Evolutionary conservation across 2,797 vertebrate species (phyloP).

Genomic region (Ptychadena robeensis): DNA sequence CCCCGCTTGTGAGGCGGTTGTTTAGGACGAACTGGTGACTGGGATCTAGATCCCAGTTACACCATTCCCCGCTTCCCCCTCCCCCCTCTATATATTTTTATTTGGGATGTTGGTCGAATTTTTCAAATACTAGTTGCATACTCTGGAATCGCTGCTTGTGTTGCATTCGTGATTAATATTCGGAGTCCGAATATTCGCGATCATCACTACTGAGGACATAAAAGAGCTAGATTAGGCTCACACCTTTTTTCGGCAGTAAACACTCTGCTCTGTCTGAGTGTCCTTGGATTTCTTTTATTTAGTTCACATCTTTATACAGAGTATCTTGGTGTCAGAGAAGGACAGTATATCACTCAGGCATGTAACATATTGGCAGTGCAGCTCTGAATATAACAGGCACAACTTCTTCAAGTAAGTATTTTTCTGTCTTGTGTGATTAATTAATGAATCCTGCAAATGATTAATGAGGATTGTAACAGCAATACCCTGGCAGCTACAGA

Average conservation of each 20-base stretch:
- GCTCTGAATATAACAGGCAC: conserved; percentile 59
- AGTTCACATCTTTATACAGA: background rate
- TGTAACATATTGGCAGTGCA: background rate
- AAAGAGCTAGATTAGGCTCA: background rate
- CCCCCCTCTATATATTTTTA: no score
- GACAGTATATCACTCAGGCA: conserved; percentile 3
- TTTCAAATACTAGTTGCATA: no score
- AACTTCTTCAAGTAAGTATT: conserved; percentile 65
- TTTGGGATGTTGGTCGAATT: no score
- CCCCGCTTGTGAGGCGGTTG: no score
- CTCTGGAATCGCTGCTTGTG: no score
- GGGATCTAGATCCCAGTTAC: no score
- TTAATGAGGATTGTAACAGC: conserved; percentile 77
- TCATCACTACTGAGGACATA: no score
- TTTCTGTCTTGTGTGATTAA: conserved; percentile 75
- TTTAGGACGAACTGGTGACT: no score
- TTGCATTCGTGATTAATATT: no score
- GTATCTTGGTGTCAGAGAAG: background rate
- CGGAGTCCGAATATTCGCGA: no score
- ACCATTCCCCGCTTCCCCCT: no score
- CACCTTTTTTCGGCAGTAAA: background rate
- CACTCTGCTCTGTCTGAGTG: background rate
- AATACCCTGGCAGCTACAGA: conserved; percentile 68
- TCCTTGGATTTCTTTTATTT: background rate
- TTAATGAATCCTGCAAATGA: conserved; percentile 78